Base-by-base conservation (phyloP, 1,140 invertebrate species). In the Apis dorsata region DNA sequence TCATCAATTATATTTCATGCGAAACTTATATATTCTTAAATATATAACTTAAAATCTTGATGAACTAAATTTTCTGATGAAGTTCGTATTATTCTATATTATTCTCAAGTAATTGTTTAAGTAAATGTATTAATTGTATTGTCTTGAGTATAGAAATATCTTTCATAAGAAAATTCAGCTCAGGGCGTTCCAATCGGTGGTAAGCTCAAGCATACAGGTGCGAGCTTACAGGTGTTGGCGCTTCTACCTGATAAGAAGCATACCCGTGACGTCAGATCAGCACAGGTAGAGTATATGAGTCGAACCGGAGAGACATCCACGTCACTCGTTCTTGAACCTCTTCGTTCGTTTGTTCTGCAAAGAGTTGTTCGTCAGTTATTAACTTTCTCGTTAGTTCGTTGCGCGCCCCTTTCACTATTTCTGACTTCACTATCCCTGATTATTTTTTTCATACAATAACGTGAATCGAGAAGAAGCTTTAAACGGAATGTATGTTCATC, bases 201-300 rank as follows among this genome's bases (percentile, higher is more conserved):
- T 81, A 87, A 87, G 85, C 85, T 84, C 69, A 34, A 21, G 68
- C 71, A 78, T 66, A 87, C 86, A 88, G 75, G 85, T 83, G 85
- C 81, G 81, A 84, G 85, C 84, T 88, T 89, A 88, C 88, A 89
- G 88, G 88, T 89, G 85, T 88, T 89, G 87, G 88, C 84, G 71
- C 88, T 85, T 83, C 85, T 89, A 62, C 77, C 86, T 92, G 92
- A 93, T 93, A 93, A 93, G 92, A 91, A 92, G 92, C 81, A 89
- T 90, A 88, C 86, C 91, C 88, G 91, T 94, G 93, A 94, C 93
- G 93, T 94, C 93, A 94, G 88, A 88, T 90, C 88, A 89, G 79
- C 89, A 87, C 91, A 90, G 75, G 82, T 91, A 92, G 93, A 88
- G 93, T 94, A 94, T 94, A 94, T 94, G 91, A 94, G 92, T 90